Evolutionary conservation across 2,888 invertebrate species (phyloP), one percentile per base, ranked within the genome.

Genomic region (Mesorhabditis sp.): DNA sequence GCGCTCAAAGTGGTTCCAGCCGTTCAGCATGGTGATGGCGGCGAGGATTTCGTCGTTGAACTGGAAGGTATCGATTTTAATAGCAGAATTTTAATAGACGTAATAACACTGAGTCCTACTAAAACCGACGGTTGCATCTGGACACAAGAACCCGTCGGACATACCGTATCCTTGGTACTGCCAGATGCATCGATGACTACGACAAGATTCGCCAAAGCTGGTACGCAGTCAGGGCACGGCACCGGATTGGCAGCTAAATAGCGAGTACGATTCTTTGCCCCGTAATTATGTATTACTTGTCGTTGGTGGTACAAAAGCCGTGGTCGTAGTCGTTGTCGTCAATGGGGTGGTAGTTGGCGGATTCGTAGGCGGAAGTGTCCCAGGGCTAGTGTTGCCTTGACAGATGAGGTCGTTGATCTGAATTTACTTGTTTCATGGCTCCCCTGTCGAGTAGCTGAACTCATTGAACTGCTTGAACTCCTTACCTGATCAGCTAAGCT

Each of bases 281-380:
- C n/a, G n/a, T n/a, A n/a, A n/a, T n/a, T n/a, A n/a, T 28, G 28
- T 28, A 28, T 28, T 28, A 50, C 58, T 50, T 50, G 58, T 50
- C 1, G 58, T 50, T n/a, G 58, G 58, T 50, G 7, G 10, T 13
- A n/a, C 58, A 50, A 50, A 50, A 1, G 58, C 10, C 58, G 58
- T 50, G n/a, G 58, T 50, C n/a, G 58, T 50, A 13, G 67, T 67
- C 3, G 70, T 63, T 0, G 70, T n/a, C 10, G 67, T 5, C 42
- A 4, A 15, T 2, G 67, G 45, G 7, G 64, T 64, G 15, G 66
- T 45, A 4, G 70, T 70, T 2, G 45, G 42, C 7, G 41, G 41
- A 62, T n/a, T 10, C 4, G 66, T 69, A 4, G 69, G 28, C 13
- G 66, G 70, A 4, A 64, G 63, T 1, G 70, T 58, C 3, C 62